Evolutionary conservation across 2,113 vertebrate species (phyloP), one percentile per base, ranked within the genome.

Genomic region (Syrmaticus mikado): DNA sequence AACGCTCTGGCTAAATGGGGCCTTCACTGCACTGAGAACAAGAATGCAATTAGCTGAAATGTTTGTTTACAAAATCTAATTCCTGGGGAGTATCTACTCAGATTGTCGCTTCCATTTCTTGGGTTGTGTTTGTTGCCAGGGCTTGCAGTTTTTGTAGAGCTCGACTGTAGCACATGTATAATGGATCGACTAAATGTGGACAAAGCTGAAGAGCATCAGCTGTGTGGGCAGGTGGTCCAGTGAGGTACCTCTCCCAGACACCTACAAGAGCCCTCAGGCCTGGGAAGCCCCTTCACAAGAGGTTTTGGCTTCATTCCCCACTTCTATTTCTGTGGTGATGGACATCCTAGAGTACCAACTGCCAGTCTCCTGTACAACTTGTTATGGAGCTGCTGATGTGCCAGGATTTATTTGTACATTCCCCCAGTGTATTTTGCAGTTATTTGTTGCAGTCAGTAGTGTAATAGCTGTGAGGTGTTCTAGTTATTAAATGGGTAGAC

Each of bases 41-140:
- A 97, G 97, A 96, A 97, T 95, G 87, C 93, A 97, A 97, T 98
- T 97, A 97, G 87, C 92, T 93, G 80, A 94, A 97, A 96, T 96
- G 95, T 97, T 97, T 97, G 96, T 97, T 94, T 95, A 94, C 87
- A 92, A 92, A 96, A 95, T 95, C 96, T 96, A 96, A 96, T 97
- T 97, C 96, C 93, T 97, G 81, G 85, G 91, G 95, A 97, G 95
- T 92, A 96, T 90, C 91, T 92, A 95, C 68, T 92, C 85, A 88
- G 94, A 93, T 95, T 95, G 94, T 94, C 0, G 13, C 85, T 93
- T 96, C 68, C 53, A 77, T 93, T 53, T 93, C 43, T 70, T 92
- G 92, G 91, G 50, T 85, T 94, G 76, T 24, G 55, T 90, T 95
- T 92, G 87, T 92, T 96, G 87, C 87, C 79, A 93, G 82, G 90